These are phyloP conservation scores for Pseudomyrmex sp. DNA, from an alignment of 1,140 invertebrate species.

Conservation along the genomic window DNA sequence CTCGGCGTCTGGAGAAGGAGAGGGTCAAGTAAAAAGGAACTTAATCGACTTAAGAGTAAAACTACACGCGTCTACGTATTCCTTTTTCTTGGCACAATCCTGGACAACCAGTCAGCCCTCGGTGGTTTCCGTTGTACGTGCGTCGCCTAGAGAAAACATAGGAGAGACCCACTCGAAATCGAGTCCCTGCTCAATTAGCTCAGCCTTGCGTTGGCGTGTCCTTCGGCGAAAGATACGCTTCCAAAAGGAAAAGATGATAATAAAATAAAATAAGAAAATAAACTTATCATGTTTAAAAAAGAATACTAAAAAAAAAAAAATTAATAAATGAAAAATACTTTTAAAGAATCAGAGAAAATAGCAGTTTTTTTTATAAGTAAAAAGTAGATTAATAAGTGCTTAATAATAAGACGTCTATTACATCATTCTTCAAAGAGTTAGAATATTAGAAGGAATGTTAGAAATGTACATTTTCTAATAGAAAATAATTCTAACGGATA, in stretches of 20 bases:
- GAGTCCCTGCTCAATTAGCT: constrained; percentile 81
- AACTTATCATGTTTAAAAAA: constrained; percentile 23
- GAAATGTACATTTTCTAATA: background rate
- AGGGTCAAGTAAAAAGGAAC: constrained; percentile 44
- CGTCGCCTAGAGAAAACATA: constrained; percentile 79
- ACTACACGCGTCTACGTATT: constrained; percentile 43
- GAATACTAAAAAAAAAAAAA: background rate
- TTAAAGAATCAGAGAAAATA: background rate
- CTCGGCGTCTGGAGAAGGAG: constrained; percentile 15
- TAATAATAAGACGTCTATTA: background rate
- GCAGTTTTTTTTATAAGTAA: background rate
- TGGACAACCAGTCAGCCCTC: constrained; percentile 62
- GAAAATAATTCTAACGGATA: background rate
- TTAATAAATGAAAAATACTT: background rate
- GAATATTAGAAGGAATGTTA: background rate
- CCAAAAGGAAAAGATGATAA: background rate
- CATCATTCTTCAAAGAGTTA: background rate
- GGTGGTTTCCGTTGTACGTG: constrained; percentile 74
- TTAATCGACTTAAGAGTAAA: constrained; percentile 70
- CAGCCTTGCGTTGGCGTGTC: constrained; percentile 69
- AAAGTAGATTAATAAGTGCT: background rate
- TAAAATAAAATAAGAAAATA: background rate
- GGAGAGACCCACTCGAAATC: constrained; percentile 76
- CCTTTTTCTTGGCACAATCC: constrained; percentile 66
- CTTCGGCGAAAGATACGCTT: background rate